Percentiles rank a stretch among this genome's conserved stretches.
Conservation (phyloP, 1,140 invertebrate species). For the Araneus ventricosus region DNA sequence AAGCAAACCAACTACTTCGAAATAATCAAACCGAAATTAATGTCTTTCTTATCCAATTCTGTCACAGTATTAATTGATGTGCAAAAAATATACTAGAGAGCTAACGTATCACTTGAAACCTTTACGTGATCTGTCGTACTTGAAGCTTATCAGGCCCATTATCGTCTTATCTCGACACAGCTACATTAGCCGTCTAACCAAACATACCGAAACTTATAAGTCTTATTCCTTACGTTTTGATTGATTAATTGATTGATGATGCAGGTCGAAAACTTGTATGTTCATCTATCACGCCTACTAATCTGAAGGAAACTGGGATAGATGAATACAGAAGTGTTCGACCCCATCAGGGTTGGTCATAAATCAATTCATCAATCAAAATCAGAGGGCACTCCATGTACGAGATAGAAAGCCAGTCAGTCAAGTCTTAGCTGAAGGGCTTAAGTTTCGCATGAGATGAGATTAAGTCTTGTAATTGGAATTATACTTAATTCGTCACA, state of each 20-base stretch:
- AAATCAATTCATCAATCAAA: conserved; percentile 73
- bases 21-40: not conserved
- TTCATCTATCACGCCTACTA: conserved; percentile 65
- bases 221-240: conserved; percentile 65
- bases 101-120: conserved; percentile 23
- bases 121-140: conserved; percentile 44
- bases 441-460: conserved; percentile 46
- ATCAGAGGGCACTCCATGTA: conserved; percentile 29
- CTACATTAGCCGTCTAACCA: conserved; percentile 54
- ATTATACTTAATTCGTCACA: conserved; percentile 53
- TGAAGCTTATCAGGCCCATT: conserved; percentile 28
- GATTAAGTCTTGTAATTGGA: conserved; percentile 61
- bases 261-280: conserved; percentile 65
- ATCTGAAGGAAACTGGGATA: conserved; percentile 56
- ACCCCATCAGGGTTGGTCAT: conserved; percentile 64
- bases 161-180: conserved; percentile 43
- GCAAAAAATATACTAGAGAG: not conserved
- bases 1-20: no score
- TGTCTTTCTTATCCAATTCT: not conserved
- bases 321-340: conserved; percentile 73
- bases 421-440: conserved; percentile 31
- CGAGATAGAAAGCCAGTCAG: conserved; percentile 33
- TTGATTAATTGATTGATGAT: conserved; percentile 73
- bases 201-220: conserved; percentile 55
- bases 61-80: not conserved